phyloP scores from a whole-genome alignment of 2,113 vertebrate genomes.

The Engraulis encrasicolus region DNA sequence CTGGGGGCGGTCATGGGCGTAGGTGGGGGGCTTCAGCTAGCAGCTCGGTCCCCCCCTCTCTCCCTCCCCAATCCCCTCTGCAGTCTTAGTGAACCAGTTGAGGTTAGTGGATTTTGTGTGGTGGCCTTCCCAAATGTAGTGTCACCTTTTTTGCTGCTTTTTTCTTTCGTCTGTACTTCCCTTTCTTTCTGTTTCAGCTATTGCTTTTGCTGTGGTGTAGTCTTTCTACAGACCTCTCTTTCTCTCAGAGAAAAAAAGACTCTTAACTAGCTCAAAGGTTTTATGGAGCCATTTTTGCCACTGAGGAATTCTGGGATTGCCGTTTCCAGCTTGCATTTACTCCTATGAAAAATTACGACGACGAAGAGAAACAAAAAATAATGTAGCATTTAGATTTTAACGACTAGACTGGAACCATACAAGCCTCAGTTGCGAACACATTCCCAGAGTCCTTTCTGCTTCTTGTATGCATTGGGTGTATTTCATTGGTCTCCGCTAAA shows the following conservation, averaged over 20 bases:
- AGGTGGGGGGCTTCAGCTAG: conserved; percentile 14
- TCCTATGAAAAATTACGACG: conserved; percentile 55
- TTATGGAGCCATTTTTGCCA: conserved; percentile 94
- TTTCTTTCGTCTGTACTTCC: conserved; percentile 87
- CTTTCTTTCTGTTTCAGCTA: conserved; percentile 84
- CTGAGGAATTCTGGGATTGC: conserved; percentile 91
- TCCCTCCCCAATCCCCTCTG: conserved; percentile 79
- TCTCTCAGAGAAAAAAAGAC: conserved; percentile 98
- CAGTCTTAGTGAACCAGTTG: conserved; percentile 99
- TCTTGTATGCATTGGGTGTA: conserved; percentile 96
- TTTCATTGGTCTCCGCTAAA: conserved; percentile 94
- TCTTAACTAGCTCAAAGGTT: conserved; percentile 99
- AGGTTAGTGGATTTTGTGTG: conserved; percentile 98
- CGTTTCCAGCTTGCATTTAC: conserved; percentile 79
- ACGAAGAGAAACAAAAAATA: no score
- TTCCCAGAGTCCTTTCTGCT: conserved; percentile 96
- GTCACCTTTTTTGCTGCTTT: conserved; percentile 94
- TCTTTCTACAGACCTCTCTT: conserved; percentile 82
- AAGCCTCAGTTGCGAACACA: conserved; percentile 88
- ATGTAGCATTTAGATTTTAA: conserved; percentile 84
- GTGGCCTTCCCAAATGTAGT: conserved; percentile 93
- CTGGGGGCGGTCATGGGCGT: conserved; percentile 75
- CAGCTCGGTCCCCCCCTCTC: conserved; percentile 70
- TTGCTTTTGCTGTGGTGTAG: conserved; percentile 99
- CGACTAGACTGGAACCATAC: conserved; percentile 80